phyloP scores from a whole-genome alignment of 1,140 invertebrate species.

The Spodoptera frugiperda region DNA sequence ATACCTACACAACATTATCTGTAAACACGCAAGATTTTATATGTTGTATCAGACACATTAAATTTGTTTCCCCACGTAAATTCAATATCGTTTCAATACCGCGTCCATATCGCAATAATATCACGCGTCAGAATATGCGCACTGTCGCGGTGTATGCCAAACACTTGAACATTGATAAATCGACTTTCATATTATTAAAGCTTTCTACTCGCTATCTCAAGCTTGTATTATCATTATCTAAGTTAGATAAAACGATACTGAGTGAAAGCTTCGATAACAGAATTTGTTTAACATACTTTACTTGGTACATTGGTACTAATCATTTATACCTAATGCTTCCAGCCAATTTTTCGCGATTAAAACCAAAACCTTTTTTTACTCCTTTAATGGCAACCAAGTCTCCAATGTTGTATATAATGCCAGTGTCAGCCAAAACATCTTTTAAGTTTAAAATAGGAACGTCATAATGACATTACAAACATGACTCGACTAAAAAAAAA shows the following conservation, averaged over 20 bases:
- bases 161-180: conserved; percentile 64
- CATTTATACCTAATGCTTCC: not conserved
- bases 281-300: conserved; percentile 35
- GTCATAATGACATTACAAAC: not conserved
- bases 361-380: too few relatives aligned
- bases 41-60: not conserved
- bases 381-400: too few relatives aligned
- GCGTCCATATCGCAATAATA: conserved; percentile 5
- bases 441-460: too few relatives aligned
- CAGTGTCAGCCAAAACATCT: too few relatives aligned
- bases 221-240: conserved; percentile 74
- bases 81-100: conserved; percentile 20
- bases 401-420: too few relatives aligned
- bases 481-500: conserved; percentile 23
- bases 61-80: not conserved
- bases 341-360: too few relatives aligned
- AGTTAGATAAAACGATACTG: conserved; percentile 71
- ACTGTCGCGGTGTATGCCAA: conserved; percentile 51
- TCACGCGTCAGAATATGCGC: conserved; percentile 46
- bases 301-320: not conserved
- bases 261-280: conserved; percentile 78
- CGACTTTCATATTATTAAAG: conserved; percentile 68
- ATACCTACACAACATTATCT: too few relatives aligned
- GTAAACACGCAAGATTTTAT: too few relatives aligned
- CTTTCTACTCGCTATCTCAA: conserved; percentile 76